Percentiles rank a stretch among this genome's conserved stretches.
These are phyloP conservation scores for Thomomys bottae DNA, from an alignment of 2,113 vertebrate species.

Conservation along the genomic window DNA sequence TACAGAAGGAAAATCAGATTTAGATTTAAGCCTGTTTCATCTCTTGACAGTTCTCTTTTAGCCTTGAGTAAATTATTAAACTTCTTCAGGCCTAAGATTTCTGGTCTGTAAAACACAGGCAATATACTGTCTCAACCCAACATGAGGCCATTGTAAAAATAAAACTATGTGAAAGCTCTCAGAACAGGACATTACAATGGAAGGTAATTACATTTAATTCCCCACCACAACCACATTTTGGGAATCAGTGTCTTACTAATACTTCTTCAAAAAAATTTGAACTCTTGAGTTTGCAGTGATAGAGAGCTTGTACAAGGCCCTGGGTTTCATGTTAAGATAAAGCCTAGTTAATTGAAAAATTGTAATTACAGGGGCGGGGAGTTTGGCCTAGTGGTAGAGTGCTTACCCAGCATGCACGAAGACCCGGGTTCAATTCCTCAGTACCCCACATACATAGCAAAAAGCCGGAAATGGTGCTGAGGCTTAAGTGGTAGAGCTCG, in stretches of 20 bases:
- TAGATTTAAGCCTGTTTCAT: neutral
- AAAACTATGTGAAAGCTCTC: neutral
- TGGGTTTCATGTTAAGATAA: neutral
- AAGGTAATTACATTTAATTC: slow-evolving; percentile 32
- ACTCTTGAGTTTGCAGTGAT: neutral
- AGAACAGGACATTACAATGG: neutral
- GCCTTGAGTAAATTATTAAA: slow-evolving; percentile 13
- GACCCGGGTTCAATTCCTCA: no score
- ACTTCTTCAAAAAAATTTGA: slow-evolving; percentile 35
- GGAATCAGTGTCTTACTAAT: slow-evolving; percentile 29
- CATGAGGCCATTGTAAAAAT: slow-evolving; percentile 30
- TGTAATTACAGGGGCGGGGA: slow-evolving; percentile 43
- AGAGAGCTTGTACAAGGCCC: neutral
- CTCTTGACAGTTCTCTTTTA: neutral
- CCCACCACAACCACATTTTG: neutral
- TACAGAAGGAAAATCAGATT: slow-evolving; percentile 21
- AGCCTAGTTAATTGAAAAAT: slow-evolving; percentile 48
- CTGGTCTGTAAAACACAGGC: neutral
- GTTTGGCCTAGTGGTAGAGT: no score
- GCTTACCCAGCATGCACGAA: no score
- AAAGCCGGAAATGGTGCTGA: no score
- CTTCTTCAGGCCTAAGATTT: slow-evolving; percentile 8
- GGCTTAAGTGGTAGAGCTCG: no score
- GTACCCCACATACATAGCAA: no score
- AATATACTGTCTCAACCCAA: slow-evolving; percentile 36